Evolutionary conservation across 2,797 vertebrate genomes (phyloP).

Genomic region (Hephaestus fuliginosus): DNA sequence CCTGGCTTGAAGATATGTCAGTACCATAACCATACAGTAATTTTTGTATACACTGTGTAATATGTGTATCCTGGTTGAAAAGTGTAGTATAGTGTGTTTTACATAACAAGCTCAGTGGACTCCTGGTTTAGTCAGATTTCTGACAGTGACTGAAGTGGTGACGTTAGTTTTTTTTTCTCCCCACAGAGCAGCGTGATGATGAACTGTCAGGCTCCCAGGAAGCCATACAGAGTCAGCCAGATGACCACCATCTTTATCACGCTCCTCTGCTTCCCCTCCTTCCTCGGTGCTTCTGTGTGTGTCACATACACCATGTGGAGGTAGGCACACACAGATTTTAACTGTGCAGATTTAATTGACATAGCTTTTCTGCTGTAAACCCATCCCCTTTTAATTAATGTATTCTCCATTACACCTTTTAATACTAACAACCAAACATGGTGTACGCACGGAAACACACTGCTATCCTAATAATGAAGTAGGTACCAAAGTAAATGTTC

Average conservation of each 20-base stretch:
- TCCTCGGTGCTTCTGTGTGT: conserved; percentile 90
- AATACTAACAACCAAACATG: background rate
- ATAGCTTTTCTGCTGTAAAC: no score
- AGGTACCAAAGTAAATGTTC: background rate
- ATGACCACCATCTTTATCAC: conserved; percentile 95
- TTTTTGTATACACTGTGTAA: background rate
- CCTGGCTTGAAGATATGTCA: background rate
- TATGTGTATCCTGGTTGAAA: background rate
- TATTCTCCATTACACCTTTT: background rate
- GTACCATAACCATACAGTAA: background rate
- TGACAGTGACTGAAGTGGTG: background rate
- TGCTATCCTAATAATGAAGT: background rate
- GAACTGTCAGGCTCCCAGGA: conserved; percentile 94
- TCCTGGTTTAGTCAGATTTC: background rate
- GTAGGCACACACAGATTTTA: conserved; percentile 74
- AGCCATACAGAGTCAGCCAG: conserved; percentile 91
- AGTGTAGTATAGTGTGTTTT: background rate
- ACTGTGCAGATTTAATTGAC: background rate
- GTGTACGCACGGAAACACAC: background rate
- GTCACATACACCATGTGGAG: conserved; percentile 93
- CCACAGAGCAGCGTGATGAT: conserved; percentile 92
- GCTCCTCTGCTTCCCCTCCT: conserved; percentile 94
- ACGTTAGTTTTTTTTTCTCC: conserved; percentile 38
- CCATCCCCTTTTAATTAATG: no score
- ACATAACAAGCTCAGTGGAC: background rate